Percentiles rank a stretch among this genome's conserved stretches.
phyloP scores from a whole-genome alignment of 2,888 invertebrate species.

The Cephus rjabovi region DNA sequence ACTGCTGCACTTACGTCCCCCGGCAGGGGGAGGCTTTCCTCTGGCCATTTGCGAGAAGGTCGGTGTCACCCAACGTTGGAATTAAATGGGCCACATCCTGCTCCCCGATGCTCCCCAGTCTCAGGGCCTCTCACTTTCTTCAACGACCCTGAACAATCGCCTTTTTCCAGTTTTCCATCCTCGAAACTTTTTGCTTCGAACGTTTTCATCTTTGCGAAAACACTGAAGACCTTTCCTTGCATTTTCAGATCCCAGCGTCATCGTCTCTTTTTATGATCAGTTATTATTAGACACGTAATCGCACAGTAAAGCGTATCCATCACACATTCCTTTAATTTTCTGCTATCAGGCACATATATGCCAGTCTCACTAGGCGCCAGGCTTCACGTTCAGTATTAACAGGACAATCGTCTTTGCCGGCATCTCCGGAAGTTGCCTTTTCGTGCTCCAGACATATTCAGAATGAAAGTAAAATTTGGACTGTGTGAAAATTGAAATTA shows the following conservation, averaged over 20 bases:
- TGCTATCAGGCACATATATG: neutral
- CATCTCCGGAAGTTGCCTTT: neutral
- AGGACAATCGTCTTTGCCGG: neutral
- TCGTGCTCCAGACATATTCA: neutral
- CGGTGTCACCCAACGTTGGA: slow-evolving; percentile 16
- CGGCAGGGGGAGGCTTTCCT: slow-evolving; percentile 11
- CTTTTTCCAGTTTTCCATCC: slow-evolving; percentile 10
- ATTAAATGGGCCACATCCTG: slow-evolving; percentile 26
- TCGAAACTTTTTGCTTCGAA: slow-evolving; percentile 6
- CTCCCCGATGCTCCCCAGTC: neutral
- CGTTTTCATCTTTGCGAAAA: slow-evolving; percentile 2
- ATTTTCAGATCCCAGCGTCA: neutral
- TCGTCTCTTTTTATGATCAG: neutral
- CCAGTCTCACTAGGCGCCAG: neutral
- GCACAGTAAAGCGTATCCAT: neutral
- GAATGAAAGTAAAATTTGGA: neutral
- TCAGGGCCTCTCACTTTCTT: slow-evolving; percentile 5
- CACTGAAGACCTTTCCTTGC: neutral
- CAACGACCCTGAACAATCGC: slow-evolving; percentile 9
- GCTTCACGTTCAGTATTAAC: neutral
- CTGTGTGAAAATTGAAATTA: neutral
- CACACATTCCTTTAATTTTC: neutral
- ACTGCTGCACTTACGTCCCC: slow-evolving; percentile 39
- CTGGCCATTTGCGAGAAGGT: slow-evolving; percentile 13
- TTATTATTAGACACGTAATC: neutral